Percentiles rank a stretch among this genome's conserved stretches.
Evolutionary conservation across 2,113 vertebrate species (phyloP).

Genomic region (Siniperca chuatsi): DNA sequence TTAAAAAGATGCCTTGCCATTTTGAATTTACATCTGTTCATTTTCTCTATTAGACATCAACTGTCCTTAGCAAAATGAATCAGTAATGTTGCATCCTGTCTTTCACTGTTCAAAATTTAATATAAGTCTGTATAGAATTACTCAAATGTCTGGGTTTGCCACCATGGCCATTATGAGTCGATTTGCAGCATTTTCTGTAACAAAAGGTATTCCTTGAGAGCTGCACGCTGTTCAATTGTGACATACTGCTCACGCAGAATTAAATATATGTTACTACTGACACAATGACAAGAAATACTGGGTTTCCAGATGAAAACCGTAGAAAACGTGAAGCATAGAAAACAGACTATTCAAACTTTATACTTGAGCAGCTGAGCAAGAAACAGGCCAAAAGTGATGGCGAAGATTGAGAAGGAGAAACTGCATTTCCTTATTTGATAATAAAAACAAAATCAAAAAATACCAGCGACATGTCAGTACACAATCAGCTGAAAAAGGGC

Average conservation of each 20-base stretch:
- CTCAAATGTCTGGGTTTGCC: not conserved
- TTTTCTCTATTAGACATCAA: not conserved
- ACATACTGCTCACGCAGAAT: not conserved
- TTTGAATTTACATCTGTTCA: not conserved
- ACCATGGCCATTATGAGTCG: not conserved
- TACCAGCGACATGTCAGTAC: not conserved
- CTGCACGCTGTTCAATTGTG: not conserved
- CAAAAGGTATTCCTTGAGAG: not conserved
- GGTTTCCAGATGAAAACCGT: not conserved
- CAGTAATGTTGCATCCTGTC: not conserved
- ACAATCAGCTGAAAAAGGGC: not conserved
- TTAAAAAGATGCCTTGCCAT: not conserved
- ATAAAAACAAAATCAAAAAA: not conserved
- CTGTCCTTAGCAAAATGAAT: not conserved
- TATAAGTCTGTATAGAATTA: not conserved
- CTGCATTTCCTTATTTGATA: too few species aligned
- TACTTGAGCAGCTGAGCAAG: not conserved
- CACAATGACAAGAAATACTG: not conserved
- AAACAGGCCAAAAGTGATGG: not conserved
- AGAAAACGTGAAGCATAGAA: not conserved
- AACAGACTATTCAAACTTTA: not conserved
- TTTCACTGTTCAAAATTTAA: not conserved
- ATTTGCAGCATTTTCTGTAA: not conserved
- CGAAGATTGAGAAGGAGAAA: too few species aligned
- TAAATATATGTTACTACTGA: conserved; percentile 4